A percentile compares a stretch with the other conserved stretches of the same genome.
These are phyloP conservation scores for Garrulus glandarius DNA, from an alignment of 2,797 vertebrate genomes.

Conservation along the genomic window DNA sequence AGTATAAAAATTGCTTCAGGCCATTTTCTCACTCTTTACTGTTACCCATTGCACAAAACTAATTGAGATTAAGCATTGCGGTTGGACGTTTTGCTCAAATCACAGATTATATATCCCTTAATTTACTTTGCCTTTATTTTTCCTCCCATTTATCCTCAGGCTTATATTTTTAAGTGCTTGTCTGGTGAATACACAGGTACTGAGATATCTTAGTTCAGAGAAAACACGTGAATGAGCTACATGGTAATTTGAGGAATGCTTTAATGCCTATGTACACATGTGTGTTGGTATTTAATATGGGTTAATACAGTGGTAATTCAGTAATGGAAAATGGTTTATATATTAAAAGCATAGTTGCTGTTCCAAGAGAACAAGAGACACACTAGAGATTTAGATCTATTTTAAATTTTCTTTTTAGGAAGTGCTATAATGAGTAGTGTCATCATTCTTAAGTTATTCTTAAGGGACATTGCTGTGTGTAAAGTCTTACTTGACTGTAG, in stretches of 20 bases:
- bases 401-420: background rate
- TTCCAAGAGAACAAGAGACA: background rate
- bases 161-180: background rate
- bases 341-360: background rate
- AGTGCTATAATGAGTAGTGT: background rate
- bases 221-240: background rate
- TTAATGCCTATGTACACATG: background rate
- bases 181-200: background rate
- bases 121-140: background rate
- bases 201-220: background rate
- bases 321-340: background rate
- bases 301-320: background rate
- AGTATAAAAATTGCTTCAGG: background rate
- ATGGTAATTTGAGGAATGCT: background rate
- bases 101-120: background rate
- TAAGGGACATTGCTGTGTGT: background rate
- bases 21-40: background rate
- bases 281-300: background rate
- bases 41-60: background rate
- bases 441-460: background rate
- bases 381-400: background rate
- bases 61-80: background rate
- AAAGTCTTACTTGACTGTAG: background rate
- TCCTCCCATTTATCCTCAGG: background rate
- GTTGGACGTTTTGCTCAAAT: background rate